Percentiles rank a stretch among this genome's conserved stretches.
These are phyloP conservation scores for Anguilla marmorata DNA, from an alignment of 2,797 vertebrate species.

Conservation along the genomic window DNA sequence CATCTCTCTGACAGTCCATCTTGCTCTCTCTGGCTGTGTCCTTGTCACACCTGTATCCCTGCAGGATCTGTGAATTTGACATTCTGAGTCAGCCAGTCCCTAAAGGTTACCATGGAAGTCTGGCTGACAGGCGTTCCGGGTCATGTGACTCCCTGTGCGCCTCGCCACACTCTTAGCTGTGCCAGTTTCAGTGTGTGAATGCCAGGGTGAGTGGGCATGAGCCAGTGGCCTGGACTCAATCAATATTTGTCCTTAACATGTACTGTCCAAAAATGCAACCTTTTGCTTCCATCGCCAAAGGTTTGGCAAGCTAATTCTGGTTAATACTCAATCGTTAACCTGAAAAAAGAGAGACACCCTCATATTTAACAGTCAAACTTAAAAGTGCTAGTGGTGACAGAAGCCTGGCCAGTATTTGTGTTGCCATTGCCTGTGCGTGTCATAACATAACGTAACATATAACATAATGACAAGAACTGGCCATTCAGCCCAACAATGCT, in stretches of 20 bases:
- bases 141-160: background rate
- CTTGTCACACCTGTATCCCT: slow-evolving; percentile 26
- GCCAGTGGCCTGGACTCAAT: background rate
- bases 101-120: background rate
- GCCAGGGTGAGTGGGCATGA: background rate
- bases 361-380: background rate
- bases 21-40: background rate
- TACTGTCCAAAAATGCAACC: background rate
- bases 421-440: background rate
- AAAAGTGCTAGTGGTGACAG: slow-evolving; percentile 14
- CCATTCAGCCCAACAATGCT: too few species aligned
- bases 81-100: slow-evolving; percentile 2
- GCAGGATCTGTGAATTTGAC: slow-evolving; percentile 3
- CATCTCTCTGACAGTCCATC: background rate
- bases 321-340: background rate
- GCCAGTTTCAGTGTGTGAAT: background rate
- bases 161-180: background rate
- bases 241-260: background rate
- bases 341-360: background rate
- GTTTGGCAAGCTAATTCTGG: background rate
- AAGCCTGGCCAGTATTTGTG: background rate
- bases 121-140: background rate
- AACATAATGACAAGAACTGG: too few species aligned
- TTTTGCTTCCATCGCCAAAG: too few species aligned
- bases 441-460: too few species aligned